Percentiles rank a stretch among this genome's conserved stretches.
phyloP scores from a whole-genome alignment of 2,888 invertebrate genomes.

The Camptogramma bilineatum region DNA sequence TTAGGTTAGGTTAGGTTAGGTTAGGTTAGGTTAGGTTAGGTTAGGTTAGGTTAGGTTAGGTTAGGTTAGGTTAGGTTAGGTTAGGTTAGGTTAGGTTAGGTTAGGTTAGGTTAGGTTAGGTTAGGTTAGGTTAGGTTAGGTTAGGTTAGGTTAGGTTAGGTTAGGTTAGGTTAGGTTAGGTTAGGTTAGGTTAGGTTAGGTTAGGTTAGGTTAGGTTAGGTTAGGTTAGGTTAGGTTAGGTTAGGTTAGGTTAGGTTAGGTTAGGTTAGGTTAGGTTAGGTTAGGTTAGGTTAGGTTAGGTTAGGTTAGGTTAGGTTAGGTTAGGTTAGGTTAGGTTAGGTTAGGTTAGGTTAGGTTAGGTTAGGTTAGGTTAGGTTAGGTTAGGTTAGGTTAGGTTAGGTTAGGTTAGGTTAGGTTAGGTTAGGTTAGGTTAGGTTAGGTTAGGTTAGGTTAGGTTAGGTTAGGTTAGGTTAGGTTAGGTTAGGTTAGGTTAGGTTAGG shows the following conservation, averaged over 20 bases:
- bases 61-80: constrained; percentile 2
- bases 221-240: constrained; percentile 2
- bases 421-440: constrained; percentile 2
- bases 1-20: constrained; percentile 2
- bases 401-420: constrained; percentile 2
- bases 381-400: constrained; percentile 2
- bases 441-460: constrained; percentile 2
- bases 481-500: constrained; percentile 1
- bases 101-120: constrained; percentile 2
- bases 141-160: constrained; percentile 2
- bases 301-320: constrained; percentile 2
- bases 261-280: constrained; percentile 2
- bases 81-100: constrained; percentile 2
- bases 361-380: constrained; percentile 2
- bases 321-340: constrained; percentile 2
- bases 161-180: constrained; percentile 2
- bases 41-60: constrained; percentile 2
- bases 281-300: constrained; percentile 2
- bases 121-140: constrained; percentile 2
- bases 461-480: constrained; percentile 2
- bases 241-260: constrained; percentile 2
- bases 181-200: constrained; percentile 2
- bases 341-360: constrained; percentile 2
- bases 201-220: constrained; percentile 2
- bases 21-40: constrained; percentile 2